These are phyloP conservation scores for Cololabis saira DNA, from an alignment of 2,113 vertebrate species.

Conservation along the genomic window DNA sequence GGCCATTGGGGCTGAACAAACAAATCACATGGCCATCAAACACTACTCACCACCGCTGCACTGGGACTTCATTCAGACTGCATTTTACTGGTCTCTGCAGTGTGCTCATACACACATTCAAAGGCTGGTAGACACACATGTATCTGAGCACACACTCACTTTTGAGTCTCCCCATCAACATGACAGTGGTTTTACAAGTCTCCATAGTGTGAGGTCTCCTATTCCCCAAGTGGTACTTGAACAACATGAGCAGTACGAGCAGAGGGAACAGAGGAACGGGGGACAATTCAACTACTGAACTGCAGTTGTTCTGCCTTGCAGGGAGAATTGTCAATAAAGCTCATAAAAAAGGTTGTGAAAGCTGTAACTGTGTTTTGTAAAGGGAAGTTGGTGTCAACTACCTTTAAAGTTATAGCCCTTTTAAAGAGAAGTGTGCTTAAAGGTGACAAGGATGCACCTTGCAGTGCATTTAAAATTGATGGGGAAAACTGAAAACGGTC, in stretches of 20 bases:
- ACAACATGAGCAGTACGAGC: slow-evolving; percentile 66
- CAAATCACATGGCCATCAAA: slow-evolving; percentile 91
- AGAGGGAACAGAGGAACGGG: slow-evolving; percentile 19
- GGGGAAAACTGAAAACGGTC: slow-evolving; percentile 62
- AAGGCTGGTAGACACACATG: slow-evolving; percentile 32
- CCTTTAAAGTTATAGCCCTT: slow-evolving; percentile 77
- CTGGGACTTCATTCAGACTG: slow-evolving; percentile 81
- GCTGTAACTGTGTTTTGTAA: slow-evolving; percentile 76
- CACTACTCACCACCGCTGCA: slow-evolving; percentile 81
- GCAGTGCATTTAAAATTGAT: slow-evolving; percentile 66
- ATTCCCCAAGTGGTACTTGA: slow-evolving; percentile 70
- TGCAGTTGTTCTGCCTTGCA: slow-evolving; percentile 33
- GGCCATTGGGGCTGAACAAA: slow-evolving; percentile 91
- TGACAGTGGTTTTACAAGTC: slow-evolving; percentile 80
- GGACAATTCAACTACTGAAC: slow-evolving; percentile 70
- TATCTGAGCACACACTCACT: slow-evolving; percentile 46
- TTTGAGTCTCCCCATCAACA: slow-evolving; percentile 68
- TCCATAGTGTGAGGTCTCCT: slow-evolving; percentile 77
- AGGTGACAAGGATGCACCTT: slow-evolving; percentile 75
- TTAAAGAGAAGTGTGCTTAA: slow-evolving; percentile 74
- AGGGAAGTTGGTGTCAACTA: slow-evolving; percentile 77
- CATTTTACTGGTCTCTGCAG: slow-evolving; percentile 79
- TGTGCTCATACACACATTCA: slow-evolving; percentile 58
- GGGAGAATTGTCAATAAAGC: slow-evolving; percentile 75
- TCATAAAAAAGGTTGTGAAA: slow-evolving; percentile 75